Conservation (phyloP, 1,140 invertebrate species). For the Glomeris maerens region DNA sequence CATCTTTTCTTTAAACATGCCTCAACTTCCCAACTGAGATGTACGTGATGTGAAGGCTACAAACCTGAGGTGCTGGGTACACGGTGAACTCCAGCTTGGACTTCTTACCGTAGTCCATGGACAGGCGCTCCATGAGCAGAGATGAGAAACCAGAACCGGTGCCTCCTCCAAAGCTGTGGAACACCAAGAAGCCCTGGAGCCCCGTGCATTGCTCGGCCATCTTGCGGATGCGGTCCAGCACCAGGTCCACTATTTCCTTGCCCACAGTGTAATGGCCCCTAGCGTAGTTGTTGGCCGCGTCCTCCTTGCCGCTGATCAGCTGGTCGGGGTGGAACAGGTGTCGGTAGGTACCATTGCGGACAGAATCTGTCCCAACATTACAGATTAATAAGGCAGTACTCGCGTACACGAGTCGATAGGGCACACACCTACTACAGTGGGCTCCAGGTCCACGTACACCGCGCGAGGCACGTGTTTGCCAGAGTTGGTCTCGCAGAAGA, state of each 20-base stretch:
- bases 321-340: conserved; percentile 55
- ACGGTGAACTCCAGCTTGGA: conserved; percentile 39
- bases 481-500: conserved; percentile 27
- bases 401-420: neutral
- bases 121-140: conserved; percentile 36
- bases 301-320: conserved; percentile 47
- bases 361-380: conserved; percentile 37
- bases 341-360: conserved; percentile 44
- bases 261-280: conserved; percentile 45
- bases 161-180: conserved; percentile 28
- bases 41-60: conserved; percentile 12
- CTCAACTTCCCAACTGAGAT: neutral
- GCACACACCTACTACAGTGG: conserved; percentile 36
- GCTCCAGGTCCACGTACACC: conserved; percentile 39
- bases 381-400: neutral
- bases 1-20: neutral
- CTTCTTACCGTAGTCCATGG: conserved; percentile 36
- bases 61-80: conserved; percentile 40
- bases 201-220: conserved; percentile 15
- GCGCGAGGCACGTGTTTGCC: conserved; percentile 38
- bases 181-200: conserved; percentile 30
- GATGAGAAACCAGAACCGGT: conserved; percentile 26
- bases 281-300: conserved; percentile 45
- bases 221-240: conserved; percentile 11
- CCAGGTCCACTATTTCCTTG: conserved; percentile 33